These are phyloP conservation scores for Glyptemys insculpta DNA, from an alignment of 2,797 vertebrate genomes.

Conservation along the genomic window DNA sequence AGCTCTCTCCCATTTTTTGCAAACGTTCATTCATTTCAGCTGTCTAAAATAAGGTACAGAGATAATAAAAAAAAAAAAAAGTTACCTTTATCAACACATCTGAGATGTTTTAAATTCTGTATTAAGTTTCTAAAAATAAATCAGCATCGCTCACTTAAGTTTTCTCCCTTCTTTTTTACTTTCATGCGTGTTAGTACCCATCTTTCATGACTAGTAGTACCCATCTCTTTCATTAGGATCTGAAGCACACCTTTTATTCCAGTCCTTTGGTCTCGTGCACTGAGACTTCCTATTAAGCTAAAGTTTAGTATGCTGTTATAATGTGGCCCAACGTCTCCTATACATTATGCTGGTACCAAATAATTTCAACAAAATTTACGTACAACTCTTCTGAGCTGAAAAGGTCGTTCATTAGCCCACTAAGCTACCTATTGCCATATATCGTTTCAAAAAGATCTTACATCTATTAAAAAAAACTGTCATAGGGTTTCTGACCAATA, in stretches of 20 bases:
- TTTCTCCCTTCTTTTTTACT: background rate
- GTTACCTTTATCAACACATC: background rate
- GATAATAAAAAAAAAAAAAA: background rate
- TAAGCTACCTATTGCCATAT: background rate
- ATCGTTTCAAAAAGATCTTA: background rate
- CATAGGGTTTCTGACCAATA: background rate
- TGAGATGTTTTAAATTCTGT: background rate
- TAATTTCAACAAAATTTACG: background rate
- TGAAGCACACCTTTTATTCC: background rate
- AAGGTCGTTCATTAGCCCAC: background rate
- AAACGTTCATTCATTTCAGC: constrained; percentile 91
- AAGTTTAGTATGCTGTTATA: background rate
- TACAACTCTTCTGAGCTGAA: background rate
- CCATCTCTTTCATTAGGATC: background rate
- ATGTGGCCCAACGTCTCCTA: background rate
- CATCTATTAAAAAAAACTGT: background rate
- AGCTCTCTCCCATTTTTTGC: constrained; percentile 89
- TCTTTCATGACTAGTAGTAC: background rate
- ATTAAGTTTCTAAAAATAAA: background rate
- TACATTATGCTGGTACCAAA: background rate
- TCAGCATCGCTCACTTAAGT: background rate
- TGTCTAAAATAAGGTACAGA: constrained; percentile 78
- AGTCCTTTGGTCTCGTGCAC: background rate
- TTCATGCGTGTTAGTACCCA: background rate
- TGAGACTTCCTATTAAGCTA: background rate